Evolutionary conservation across 1,140 invertebrate genomes (phyloP), one percentile per base, ranked within the genome.

Genomic region (Adoxophyes honmai): DNA sequence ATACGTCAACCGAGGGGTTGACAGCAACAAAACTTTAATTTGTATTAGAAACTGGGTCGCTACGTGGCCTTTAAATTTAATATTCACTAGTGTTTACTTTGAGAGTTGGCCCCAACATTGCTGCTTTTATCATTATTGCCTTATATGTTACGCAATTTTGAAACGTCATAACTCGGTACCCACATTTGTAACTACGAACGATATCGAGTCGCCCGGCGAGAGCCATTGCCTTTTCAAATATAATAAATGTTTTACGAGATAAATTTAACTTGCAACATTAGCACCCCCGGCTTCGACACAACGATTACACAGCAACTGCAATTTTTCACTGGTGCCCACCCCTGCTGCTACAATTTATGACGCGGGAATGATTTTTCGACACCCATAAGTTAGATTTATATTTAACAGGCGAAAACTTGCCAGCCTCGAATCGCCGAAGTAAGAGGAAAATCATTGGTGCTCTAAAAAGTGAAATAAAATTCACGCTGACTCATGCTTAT

Each of bases 331-430:
- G 72, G 64, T 68, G 68, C 66, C 67, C 72, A 67, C 78, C 73
- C 73, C 70, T 65, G 67, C 55, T 71, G 69, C 65, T 65, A 70
- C 69, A 76, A 81, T 84, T 81, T 84, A 84, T 80, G 73, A 75
- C 68, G 68, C 66, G 66, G 66, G 68, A 76, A 80, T 80, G 78
- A 84, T 84, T 81, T 84, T 77, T 78, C 75, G 78, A 77, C 78
- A 78, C 71, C 73, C 66, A 67, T 70, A 72, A 76, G 56, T 73
- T 68, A 72, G 71, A 78, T 78, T 80, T 81, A 79, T 82, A 73
- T 78, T 73, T 76, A 75, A 81, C 61, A 64, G 68, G 60, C 66
- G 56, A 70, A 76, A 76, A 66, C 60, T 62, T 58, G 60, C 60
- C 55, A 52, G 16, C 33, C 44, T 42, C 34, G 56, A 55, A 55